These are phyloP conservation scores for Brachypodius melanocephalos DNA, from an alignment of 2,113 vertebrate species.

Conservation along the genomic window DNA sequence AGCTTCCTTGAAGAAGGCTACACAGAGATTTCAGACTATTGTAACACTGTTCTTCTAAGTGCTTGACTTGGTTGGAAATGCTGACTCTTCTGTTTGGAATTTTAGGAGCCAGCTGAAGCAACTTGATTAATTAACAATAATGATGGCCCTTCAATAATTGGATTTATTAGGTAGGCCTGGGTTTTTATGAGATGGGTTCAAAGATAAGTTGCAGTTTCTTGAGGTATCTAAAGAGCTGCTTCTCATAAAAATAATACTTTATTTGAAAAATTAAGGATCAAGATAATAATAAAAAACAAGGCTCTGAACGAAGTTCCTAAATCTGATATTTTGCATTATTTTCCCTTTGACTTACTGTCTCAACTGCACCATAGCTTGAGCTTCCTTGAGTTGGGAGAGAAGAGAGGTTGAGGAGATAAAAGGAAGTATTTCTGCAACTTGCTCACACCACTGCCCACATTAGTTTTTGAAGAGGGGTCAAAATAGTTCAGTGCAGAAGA, in stretches of 20 bases:
- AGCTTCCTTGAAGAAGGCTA: background rate
- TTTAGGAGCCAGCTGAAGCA: background rate
- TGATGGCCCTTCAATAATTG: background rate
- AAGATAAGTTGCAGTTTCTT: background rate
- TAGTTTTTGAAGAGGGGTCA: background rate
- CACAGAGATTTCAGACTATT: background rate
- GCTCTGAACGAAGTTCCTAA: background rate
- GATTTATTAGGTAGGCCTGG: background rate
- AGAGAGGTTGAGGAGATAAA: background rate
- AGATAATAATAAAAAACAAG: background rate
- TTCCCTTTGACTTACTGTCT: background rate
- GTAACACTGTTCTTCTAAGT: background rate
- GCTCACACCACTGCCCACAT: background rate
- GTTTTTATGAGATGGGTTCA: background rate
- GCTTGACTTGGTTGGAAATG: background rate
- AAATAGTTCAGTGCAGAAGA: background rate
- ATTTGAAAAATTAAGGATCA: background rate
- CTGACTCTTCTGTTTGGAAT: background rate
- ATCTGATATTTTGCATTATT: background rate
- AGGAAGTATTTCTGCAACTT: background rate
- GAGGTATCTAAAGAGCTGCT: background rate
- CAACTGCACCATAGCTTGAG: background rate
- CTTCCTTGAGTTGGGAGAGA: background rate
- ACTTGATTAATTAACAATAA: background rate
- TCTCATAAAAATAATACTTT: background rate